Conservation (phyloP, 2,113 vertebrate genomes). For the Hydrolagus affinis region DNA sequence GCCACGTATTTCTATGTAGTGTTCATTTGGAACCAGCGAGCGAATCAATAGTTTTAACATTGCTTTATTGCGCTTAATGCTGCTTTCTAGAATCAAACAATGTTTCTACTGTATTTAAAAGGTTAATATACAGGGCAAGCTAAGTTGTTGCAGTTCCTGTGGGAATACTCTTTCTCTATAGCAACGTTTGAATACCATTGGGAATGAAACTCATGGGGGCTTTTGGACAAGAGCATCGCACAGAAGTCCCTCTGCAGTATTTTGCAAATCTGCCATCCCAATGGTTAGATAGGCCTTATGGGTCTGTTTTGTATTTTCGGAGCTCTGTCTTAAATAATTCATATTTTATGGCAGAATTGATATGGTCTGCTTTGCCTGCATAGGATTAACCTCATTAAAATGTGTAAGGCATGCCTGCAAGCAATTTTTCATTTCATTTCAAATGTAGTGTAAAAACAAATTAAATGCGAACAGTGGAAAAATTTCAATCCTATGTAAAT, state of each 20-base stretch:
- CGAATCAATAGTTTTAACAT: too few relatives aligned
- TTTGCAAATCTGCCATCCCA: slow-evolving; percentile 4
- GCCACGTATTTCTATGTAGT: not conserved
- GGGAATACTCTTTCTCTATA: not conserved
- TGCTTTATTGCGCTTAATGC: not conserved
- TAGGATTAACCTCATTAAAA: slow-evolving; percentile 23
- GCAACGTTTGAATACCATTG: not conserved
- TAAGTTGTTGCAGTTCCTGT: not conserved
- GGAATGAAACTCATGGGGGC: slow-evolving; percentile 1
- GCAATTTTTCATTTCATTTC: slow-evolving; percentile 22
- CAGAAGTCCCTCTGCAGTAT: not conserved
- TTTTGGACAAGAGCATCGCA: not conserved
- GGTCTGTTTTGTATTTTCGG: slow-evolving; percentile 18
- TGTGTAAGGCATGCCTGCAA: not conserved
- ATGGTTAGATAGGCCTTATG: not conserved
- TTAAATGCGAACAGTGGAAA: not conserved
- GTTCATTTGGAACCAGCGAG: not conserved
- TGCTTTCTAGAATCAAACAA: not conserved
- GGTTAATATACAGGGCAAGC: not conserved
- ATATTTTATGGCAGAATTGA: slow-evolving; percentile 26
- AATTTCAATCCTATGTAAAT: not conserved
- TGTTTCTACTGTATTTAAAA: not conserved
- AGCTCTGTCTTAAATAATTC: slow-evolving; percentile 22
- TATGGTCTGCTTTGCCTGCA: not conserved
- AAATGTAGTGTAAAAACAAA: not conserved